phyloP scores from a whole-genome alignment of 2,113 vertebrate species.

The Ancistrus triradiatus region DNA sequence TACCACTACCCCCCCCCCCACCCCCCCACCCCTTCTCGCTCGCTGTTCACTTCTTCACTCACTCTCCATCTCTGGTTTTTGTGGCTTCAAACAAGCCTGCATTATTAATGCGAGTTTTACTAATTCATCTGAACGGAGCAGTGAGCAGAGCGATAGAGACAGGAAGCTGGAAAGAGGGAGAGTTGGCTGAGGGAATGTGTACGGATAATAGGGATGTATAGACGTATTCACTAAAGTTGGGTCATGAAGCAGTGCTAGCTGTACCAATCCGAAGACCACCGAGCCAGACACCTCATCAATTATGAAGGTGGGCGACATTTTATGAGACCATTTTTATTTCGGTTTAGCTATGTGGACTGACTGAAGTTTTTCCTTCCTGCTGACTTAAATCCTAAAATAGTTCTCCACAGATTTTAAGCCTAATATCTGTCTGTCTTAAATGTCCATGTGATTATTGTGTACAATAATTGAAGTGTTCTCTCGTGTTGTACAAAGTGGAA shows the following conservation, averaged over 20 bases:
- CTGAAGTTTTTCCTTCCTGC: constrained; percentile 18
- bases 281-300: constrained; percentile 37
- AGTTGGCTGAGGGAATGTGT: neutral
- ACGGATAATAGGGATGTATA: constrained; percentile 10
- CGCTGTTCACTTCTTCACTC: constrained; percentile 29
- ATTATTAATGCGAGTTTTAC: constrained; percentile 56
- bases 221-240: constrained; percentile 33
- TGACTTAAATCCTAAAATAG: too few relatives aligned
- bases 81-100: constrained; percentile 51
- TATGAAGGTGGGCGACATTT: constrained; percentile 45
- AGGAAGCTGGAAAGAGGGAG: constrained; percentile 5
- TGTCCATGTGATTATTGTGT: too few relatives aligned
- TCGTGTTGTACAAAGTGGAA: too few relatives aligned
- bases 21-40: too few relatives aligned
- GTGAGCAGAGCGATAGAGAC: constrained; percentile 4
- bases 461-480: too few relatives aligned
- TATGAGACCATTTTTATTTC: constrained; percentile 20
- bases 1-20: too few relatives aligned
- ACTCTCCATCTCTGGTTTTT: constrained; percentile 45
- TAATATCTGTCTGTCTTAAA: too few relatives aligned
- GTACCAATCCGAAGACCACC: constrained; percentile 33
- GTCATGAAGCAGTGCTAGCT: constrained; percentile 18
- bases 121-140: constrained; percentile 49
- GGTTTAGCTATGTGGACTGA: constrained; percentile 29
- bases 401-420: too few relatives aligned